A percentile compares a stretch with the other conserved stretches of the same genome.
Conservation (phyloP, 2,797 vertebrate species). For the Smutsia gigantea region DNA sequence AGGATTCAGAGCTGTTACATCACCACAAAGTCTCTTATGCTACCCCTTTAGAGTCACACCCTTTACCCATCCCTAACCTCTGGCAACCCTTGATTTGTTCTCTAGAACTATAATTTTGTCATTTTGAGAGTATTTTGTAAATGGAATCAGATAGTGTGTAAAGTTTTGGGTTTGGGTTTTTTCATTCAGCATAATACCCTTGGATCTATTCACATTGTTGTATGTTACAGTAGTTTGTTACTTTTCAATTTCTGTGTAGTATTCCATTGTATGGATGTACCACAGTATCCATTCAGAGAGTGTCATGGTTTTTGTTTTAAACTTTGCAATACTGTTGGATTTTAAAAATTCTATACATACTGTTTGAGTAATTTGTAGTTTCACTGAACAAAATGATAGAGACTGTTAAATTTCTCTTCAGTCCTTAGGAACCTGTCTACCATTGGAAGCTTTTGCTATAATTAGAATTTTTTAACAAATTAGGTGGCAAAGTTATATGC, state of each 20-base stretch:
- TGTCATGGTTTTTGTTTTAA: slow-evolving; percentile 17
- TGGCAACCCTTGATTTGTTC: not conserved
- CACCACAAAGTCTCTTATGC: not conserved
- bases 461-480: slow-evolving; percentile 41
- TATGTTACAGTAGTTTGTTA: not conserved
- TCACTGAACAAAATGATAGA: slow-evolving; percentile 1
- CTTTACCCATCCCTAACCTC: not conserved
- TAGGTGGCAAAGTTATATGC: not conserved
- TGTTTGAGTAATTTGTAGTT: slow-evolving; percentile 14
- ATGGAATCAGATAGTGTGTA: not conserved
- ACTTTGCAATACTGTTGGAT: not conserved
- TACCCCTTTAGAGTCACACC: not conserved
- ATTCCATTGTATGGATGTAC: not conserved
- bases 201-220: not conserved
- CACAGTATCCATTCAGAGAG: not conserved
- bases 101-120: not conserved
- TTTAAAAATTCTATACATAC: not conserved
- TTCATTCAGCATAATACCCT: not conserved
- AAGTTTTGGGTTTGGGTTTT: not conserved
- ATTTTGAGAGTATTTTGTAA: slow-evolving; percentile 37
- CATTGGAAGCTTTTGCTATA: not conserved
- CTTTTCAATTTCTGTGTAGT: slow-evolving; percentile 3
- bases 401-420: not conserved
- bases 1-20: not conserved
- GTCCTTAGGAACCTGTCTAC: not conserved